Evolutionary conservation across 37 sponge, comb jelly and placozoan genomes (phyloP), one percentile per base, ranked within the genome.

Genomic region (Aphrocallistes beatrix): DNA sequence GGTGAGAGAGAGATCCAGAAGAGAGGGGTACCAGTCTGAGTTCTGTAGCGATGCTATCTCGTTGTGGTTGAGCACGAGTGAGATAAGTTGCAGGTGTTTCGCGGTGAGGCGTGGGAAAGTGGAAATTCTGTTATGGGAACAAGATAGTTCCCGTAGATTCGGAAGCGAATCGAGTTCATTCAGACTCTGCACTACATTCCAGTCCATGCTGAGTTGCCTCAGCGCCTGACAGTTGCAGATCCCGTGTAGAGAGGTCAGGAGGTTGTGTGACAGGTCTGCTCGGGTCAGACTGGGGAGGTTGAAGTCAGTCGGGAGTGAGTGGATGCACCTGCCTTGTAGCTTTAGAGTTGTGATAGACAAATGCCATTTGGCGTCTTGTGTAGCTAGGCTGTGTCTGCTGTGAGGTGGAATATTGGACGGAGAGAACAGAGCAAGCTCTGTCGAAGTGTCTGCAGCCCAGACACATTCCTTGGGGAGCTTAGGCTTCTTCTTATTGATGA

Each of bases 41-140:
- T 60, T 60, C 75, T 60, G 75, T 60, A 60, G 34, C 1, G 75
- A 60, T 3, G 25, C 8, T 13, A 60, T 13, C 25, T 8, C 8
- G 75, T 60, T 60, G 34, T 60, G 75, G 75, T 60, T 60, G n/a
- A 60, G 75, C 25, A 60, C 34, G 32, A 60, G 75, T 8, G 75
- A 60, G 10, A 60, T 60, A 30, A 60, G 75, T 8, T 60, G 10
- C 8, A 60, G 3, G 75, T 60, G 75, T 60, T 60, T 60, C 17
- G 75, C 3, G n/a, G 75, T 3, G 25, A 28, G 8, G 75, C 75
- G 75, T 3, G 75, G 75, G 21, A 60, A 30, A 60, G 75, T 25
- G n/a, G 75, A 25, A 30, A 60, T 60, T 13, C 34, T 60, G 34
- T 60, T 60, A 30, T 6, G 8, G n/a, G 75, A 60, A 13, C 75